These are phyloP conservation scores for Berghia stephanieae DNA, from an alignment of 1,140 invertebrate species.

Conservation along the genomic window DNA sequence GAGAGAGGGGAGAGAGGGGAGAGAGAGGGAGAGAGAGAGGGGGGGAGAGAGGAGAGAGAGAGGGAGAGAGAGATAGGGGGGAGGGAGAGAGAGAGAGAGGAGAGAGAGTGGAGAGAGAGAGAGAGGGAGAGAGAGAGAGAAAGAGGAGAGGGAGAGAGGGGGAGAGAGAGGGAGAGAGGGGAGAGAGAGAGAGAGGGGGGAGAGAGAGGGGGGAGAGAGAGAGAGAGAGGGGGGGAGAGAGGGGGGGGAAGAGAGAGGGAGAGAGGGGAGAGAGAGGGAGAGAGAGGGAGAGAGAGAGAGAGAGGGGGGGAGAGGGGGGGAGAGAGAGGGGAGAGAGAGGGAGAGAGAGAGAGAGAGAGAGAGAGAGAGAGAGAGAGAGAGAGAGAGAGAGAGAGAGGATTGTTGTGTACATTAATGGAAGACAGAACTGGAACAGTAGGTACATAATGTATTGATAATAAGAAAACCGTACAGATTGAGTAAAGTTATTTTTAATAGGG, in stretches of 20 bases:
- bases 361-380: background rate
- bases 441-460: too few relatives aligned
- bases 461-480: too few relatives aligned
- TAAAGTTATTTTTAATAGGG: too few relatives aligned
- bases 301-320: background rate
- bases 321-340: background rate
- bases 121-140: background rate
- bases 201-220: background rate
- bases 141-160: background rate
- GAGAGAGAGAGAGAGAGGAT: background rate
- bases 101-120: background rate
- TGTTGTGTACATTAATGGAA: too few relatives aligned
- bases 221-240: background rate
- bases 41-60: background rate
- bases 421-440: too few relatives aligned
- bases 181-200: background rate
- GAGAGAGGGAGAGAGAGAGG: background rate
- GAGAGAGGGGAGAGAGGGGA: background rate
- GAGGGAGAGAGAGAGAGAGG: background rate
- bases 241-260: background rate
- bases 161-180: background rate
- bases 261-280: background rate
- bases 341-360: constrained; percentile 4
- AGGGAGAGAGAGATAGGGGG: too few relatives aligned
- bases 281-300: background rate